These are phyloP conservation scores for Capreolus pygargus DNA, from an alignment of 2,113 vertebrate species.

Conservation along the genomic window DNA sequence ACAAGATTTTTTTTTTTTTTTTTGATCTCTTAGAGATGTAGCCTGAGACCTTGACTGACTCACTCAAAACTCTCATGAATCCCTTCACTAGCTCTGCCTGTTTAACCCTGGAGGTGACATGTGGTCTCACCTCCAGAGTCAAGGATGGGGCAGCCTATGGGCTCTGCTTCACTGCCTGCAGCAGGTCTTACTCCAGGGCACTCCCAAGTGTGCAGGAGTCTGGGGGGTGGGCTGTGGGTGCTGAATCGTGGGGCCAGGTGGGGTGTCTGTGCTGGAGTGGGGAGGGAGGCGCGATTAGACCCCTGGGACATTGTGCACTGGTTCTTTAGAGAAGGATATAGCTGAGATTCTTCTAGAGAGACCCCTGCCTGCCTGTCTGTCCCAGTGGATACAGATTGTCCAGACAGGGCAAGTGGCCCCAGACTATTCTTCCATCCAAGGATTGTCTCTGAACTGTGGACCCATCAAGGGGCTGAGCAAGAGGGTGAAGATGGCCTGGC, in stretches of 20 bases:
- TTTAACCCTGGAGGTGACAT: neutral
- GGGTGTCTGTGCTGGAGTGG: neutral
- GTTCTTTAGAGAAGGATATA: neutral
- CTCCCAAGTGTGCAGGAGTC: neutral
- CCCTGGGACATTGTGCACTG: rapidly evolving
- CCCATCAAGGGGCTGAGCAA: neutral
- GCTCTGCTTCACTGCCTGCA: neutral
- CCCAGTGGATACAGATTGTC: neutral
- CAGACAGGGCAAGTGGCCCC: neutral
- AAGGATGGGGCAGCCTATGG: neutral
- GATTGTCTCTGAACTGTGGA: neutral
- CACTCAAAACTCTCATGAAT: neutral
- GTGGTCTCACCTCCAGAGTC: neutral
- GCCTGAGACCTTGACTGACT: neutral
- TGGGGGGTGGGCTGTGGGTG: neutral
- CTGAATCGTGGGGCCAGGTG: neutral
- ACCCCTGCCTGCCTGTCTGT: neutral
- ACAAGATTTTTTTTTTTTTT: neutral
- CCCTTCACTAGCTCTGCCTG: neutral
- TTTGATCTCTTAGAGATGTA: neutral
- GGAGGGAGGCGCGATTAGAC: neutral
- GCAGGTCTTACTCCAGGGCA: neutral
- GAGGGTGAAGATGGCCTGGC: neutral
- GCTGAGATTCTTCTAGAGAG: neutral
- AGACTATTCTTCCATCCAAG: neutral